Evolutionary conservation across 2,888 invertebrate genomes (phyloP), one percentile per base, ranked within the genome.

Genomic region (Diarsia dahlii): DNA sequence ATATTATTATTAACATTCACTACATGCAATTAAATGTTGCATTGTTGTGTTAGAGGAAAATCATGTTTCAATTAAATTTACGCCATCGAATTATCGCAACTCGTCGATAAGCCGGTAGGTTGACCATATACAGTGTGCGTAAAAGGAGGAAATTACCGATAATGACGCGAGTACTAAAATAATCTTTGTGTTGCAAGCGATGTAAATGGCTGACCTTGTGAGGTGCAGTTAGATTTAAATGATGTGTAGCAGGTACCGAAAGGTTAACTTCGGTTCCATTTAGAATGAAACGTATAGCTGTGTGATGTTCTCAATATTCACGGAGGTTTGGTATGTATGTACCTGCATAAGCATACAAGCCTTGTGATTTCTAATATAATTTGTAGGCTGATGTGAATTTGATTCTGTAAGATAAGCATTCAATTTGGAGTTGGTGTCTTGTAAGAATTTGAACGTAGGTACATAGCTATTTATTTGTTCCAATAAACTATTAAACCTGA

Each of bases 131-230:
- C 62, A 66, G 39, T 39, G 71, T 48, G 71, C 65, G 79, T 82
- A 82, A 84, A 82, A 84, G 76, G 78, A 82, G 85, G 78, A 86
- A 86, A 84, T 74, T 78, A 74, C 18, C 58, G 46, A 66, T 67
- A 70, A 50, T 82, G 87, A 78, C 80, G 79, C 76, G 28, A 76
- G 70, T 74, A 70, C 70, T 77, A 78, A 87, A 81, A 80, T 87
- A 87, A 84, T 80, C 69, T 72, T 68, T 78, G 75, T 74, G 78
- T 28, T 78, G 63, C 65, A 60, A 73, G 75, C 73, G 69, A 76
- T 80, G 80, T 86, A 82, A 87, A 82, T 60, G 78, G 77, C 74
- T 76, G 80, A 46, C 87, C 86, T 87, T 86, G 82, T 28, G 20
- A 52, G 62, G 48, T 82, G 81, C 86, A 85, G 81, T 75, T 85